phyloP scores from a whole-genome alignment of 2,888 invertebrate genomes.

The Eupithecia dodoneata region DNA sequence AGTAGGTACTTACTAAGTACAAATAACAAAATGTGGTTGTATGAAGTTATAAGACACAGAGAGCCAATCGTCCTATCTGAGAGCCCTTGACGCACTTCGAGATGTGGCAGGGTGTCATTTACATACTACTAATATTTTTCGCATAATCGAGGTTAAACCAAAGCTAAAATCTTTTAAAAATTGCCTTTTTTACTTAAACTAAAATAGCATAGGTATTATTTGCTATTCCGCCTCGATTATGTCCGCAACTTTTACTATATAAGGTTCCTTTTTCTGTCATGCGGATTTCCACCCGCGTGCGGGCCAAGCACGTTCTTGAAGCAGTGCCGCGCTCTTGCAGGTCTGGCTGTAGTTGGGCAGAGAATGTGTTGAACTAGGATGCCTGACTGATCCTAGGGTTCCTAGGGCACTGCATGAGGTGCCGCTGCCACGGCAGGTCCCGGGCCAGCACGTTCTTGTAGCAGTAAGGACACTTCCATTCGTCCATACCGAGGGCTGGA shows the following conservation, averaged over 20 bases:
- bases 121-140: not conserved
- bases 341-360: not conserved
- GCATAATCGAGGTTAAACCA: not conserved
- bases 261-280: too few relatives aligned
- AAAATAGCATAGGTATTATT: not conserved
- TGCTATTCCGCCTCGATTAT: not conserved
- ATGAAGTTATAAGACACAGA: not conserved
- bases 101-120: not conserved
- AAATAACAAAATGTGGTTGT: not conserved
- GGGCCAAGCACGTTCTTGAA: not conserved
- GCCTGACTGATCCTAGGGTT: conserved; percentile 70
- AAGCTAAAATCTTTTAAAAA: not conserved
- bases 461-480: conserved; percentile 94
- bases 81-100: not conserved
- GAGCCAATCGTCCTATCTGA: not conserved
- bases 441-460: conserved; percentile 89
- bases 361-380: conserved; percentile 15
- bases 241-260: not conserved
- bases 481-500: conserved; percentile 82
- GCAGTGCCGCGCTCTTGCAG: not conserved
- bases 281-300: too few relatives aligned
- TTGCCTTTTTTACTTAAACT: not conserved
- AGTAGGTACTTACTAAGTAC: not conserved
- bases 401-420: conserved; percentile 86
- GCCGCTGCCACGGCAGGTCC: conserved; percentile 93